Evolutionary conservation across 2,113 vertebrate genomes (phyloP).

Genomic region (Gracilinanus agilis): DNA sequence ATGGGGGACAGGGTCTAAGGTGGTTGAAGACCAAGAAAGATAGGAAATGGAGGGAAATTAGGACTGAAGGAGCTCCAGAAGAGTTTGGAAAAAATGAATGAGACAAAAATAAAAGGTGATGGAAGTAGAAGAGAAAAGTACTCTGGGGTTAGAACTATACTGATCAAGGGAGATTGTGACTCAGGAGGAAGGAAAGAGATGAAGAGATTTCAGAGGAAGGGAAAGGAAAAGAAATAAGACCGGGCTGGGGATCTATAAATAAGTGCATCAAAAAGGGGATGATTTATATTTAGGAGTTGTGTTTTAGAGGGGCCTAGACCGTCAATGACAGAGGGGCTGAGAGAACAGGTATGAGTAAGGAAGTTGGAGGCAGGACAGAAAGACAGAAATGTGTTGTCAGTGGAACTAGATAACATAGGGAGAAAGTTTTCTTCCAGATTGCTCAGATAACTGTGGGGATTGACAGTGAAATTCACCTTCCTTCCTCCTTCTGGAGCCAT

Average conservation of each 20-base stretch:
- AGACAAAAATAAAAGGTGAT: background rate
- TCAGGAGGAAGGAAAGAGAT: background rate
- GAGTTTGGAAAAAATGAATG: background rate
- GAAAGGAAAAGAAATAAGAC: background rate
- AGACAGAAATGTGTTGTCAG: background rate
- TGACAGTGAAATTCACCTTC: background rate
- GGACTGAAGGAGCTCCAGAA: background rate
- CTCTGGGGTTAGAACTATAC: background rate
- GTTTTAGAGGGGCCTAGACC: background rate
- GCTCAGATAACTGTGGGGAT: background rate
- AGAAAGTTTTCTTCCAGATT: constrained; percentile 4
- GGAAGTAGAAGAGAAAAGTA: background rate
- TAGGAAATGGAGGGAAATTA: background rate
- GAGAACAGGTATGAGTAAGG: background rate
- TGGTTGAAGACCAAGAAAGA: background rate
- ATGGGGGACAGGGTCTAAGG: background rate
- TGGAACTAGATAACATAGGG: background rate
- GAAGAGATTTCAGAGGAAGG: background rate
- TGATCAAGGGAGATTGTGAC: background rate
- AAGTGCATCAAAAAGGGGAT: background rate
- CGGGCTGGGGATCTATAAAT: background rate
- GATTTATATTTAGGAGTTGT: background rate
- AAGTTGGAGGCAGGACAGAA: background rate
- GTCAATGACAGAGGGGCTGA: background rate
- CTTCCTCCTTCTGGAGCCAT: background rate